Evolutionary conservation across 2,113 vertebrate genomes (phyloP).

Genomic region (Lophius piscatorius): DNA sequence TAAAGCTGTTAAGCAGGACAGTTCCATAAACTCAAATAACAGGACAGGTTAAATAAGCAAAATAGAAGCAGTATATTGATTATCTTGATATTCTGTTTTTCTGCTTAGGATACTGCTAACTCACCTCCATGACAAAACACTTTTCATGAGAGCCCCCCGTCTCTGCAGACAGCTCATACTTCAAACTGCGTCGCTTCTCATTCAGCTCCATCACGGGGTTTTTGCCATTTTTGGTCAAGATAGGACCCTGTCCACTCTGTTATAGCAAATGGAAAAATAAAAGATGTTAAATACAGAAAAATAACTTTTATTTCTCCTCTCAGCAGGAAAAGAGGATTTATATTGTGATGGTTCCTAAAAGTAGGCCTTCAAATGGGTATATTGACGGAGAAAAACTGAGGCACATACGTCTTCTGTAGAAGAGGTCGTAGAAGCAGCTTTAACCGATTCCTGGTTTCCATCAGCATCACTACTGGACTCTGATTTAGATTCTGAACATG

Average conservation of each 20-base stretch:
- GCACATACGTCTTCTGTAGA: conserved; percentile 61
- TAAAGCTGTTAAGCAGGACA: neutral
- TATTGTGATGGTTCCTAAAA: too few relatives aligned
- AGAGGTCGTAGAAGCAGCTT: conserved; percentile 42
- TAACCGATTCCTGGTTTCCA: conserved; percentile 45
- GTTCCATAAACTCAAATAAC: neutral
- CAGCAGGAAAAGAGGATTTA: too few relatives aligned
- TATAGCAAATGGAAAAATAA: conserved; percentile 28
- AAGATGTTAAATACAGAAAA: neutral
- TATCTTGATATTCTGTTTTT: neutral
- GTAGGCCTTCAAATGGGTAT: too few relatives aligned
- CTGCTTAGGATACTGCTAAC: conserved; percentile 14
- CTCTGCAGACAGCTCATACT: conserved; percentile 93
- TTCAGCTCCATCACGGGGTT: conserved; percentile 99
- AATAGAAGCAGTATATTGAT: neutral
- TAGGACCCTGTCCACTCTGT: conserved; percentile 86
- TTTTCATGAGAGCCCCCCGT: conserved; percentile 94
- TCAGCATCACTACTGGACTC: conserved; percentile 75
- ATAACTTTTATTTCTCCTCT: neutral
- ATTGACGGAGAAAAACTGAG: neutral
- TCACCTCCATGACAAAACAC: conserved; percentile 95
- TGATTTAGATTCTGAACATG: conserved; percentile 81
- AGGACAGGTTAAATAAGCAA: neutral
- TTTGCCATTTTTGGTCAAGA: conserved; percentile 95
- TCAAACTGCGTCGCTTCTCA: conserved; percentile 93